Base-by-base conservation (phyloP, 2,888 invertebrate species). In the Xestia rhomboidea region DNA sequence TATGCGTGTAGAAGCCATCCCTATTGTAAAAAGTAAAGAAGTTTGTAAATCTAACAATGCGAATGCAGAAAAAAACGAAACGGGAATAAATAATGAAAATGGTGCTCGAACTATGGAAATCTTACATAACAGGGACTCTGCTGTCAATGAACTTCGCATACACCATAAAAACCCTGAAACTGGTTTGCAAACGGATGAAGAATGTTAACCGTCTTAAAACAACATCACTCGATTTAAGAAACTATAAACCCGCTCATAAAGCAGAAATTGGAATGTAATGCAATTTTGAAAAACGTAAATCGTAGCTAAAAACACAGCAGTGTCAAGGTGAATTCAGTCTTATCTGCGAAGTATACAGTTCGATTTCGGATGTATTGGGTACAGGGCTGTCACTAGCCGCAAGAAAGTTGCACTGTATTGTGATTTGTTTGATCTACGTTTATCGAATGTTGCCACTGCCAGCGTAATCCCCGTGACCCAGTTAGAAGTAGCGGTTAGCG, bases 141-240 rank as follows among this genome's bases (percentile, higher is more conserved):
- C 30, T 78, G 91, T 85, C 90, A 88, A 84, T 89, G 90, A 91
- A 89, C 91, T 86, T 82, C 71, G 60, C 73, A 63, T 76, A 75
- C 51, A 64, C 49, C 51, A 88, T 79, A 84, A 81, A 85, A 79
- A 74, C 49, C 57, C 34, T 73, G 76, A 73, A 90, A 91, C 89
- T 73, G 87, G 90, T 91, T 90, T 86, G 83, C 83, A 77, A 82
- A 86, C 82, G 76, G 68, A 70, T 77, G 69, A 86, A 79, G 86
- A 89, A 88, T 90, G 86, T 86, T 77, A 88, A 83, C 76, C 74
- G 84, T 84, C 74, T 68, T 57, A 5, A 21, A 77, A 64, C 57
- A 24, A 10, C 7, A 38, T 62, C 18, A 38, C 69, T 34, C 60
- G 68, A 80, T 68, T 77, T 73, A 24, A 62, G 41, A 30, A 69